Conservation (phyloP, 2,888 invertebrate genomes). For the Apotomis betuletana region DNA sequence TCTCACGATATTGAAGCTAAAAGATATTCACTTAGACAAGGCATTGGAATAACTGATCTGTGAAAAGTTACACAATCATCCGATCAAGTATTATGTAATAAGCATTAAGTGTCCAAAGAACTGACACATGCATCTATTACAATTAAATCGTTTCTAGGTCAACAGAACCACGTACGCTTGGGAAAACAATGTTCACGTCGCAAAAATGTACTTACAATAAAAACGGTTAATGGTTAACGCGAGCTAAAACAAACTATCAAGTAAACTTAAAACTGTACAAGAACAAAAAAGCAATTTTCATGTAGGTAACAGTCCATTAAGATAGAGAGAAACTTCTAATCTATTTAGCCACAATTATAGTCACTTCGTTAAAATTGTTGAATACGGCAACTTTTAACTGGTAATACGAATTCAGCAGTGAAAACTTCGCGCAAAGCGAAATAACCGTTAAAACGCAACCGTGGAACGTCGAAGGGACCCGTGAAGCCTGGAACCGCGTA, state of each 20-base stretch:
- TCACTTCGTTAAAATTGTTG: constrained; percentile 34
- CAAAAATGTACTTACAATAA: constrained; percentile 8
- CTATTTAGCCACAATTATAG: constrained; percentile 28
- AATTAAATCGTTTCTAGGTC: constrained; percentile 41
- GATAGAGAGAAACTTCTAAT: constrained; percentile 23
- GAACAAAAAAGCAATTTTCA: constrained; percentile 12
- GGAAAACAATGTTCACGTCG: constrained; percentile 26
- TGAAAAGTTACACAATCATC: constrained; percentile 27
- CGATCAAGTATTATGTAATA: constrained; percentile 37
- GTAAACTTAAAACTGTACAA: constrained; percentile 3
- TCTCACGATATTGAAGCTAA: not conserved
- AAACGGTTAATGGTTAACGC: no score
- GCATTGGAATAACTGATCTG: constrained; percentile 10
- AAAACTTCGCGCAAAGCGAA: constrained; percentile 43
- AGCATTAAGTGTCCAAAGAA: constrained; percentile 31
- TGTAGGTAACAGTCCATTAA: constrained; percentile 7
- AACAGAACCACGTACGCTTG: constrained; percentile 20
- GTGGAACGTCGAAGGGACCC: constrained; percentile 45
- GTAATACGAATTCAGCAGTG: constrained; percentile 33
- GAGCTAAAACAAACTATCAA: not conserved
- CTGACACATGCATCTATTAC: constrained; percentile 34
- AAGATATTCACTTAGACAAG: not conserved
- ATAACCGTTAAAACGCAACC: constrained; percentile 50
- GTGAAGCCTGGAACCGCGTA: constrained; percentile 57
- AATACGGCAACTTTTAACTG: constrained; percentile 25